phyloP scores from a whole-genome alignment of 1,140 invertebrate genomes.

The Bombus sibiricus region DNA sequence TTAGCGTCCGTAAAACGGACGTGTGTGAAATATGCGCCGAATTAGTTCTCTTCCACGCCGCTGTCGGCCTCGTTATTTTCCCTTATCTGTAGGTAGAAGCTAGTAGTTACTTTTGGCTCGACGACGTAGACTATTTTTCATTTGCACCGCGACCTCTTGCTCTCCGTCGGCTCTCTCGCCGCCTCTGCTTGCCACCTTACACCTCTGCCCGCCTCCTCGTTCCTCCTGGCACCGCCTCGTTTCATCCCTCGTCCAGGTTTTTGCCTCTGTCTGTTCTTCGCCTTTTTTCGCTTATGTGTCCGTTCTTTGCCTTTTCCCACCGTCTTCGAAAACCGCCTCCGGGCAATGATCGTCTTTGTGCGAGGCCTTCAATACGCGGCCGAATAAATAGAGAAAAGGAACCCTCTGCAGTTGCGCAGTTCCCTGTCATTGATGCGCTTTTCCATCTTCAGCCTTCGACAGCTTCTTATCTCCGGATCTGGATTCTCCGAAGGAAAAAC shows the following conservation, averaged over 20 bases:
- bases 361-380: conserved; percentile 24
- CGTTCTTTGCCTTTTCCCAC: not conserved
- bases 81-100: conserved; percentile 66
- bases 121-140: conserved; percentile 63
- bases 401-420: not conserved
- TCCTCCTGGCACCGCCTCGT: not conserved
- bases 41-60: conserved; percentile 68
- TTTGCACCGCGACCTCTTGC: conserved; percentile 53
- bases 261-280: not conserved
- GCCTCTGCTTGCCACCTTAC: not conserved
- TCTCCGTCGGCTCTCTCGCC: conserved; percentile 26
- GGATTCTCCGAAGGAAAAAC: not conserved
- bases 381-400: conserved; percentile 42
- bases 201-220: not conserved
- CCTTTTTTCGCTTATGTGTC: not conserved
- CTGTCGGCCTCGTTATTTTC: conserved; percentile 72
- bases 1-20: conserved; percentile 50
- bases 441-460: conserved; percentile 23
- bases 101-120: conserved; percentile 63
- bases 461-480: not conserved
- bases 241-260: not conserved
- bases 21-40: conserved; percentile 68
- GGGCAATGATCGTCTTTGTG: conserved; percentile 35
- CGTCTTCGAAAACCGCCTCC: conserved; percentile 3
- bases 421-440: conserved; percentile 43